phyloP scores from a whole-genome alignment of 2,888 invertebrate species.

The Cosmorhoe ocellata region DNA sequence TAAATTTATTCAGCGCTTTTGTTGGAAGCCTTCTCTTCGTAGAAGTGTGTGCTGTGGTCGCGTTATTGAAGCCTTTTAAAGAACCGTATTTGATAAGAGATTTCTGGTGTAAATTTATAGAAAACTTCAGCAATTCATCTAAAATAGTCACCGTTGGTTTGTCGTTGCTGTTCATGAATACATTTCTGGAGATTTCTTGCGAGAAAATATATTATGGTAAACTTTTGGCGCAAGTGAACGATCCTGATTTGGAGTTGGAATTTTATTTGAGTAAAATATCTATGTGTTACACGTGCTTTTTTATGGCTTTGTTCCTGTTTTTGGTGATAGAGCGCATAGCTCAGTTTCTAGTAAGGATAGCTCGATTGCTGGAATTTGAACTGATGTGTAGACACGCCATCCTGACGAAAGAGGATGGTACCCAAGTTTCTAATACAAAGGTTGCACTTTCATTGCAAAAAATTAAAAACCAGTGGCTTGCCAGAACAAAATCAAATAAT shows the following conservation, averaged over 20 bases:
- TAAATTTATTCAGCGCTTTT: slow-evolving; percentile 50
- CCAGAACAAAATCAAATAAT: not conserved
- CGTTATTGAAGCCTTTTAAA: slow-evolving; percentile 56
- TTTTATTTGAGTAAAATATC: slow-evolving; percentile 52
- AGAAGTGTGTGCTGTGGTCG: slow-evolving; percentile 50
- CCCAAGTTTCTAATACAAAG: slow-evolving; percentile 28
- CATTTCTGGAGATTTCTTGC: slow-evolving; percentile 50
- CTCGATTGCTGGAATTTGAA: slow-evolving; percentile 63
- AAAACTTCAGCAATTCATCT: slow-evolving; percentile 31
- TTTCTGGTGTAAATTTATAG: slow-evolving; percentile 46
- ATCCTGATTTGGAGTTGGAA: slow-evolving; percentile 39
- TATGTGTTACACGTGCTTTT: slow-evolving; percentile 46
- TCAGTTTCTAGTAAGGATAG: slow-evolving; percentile 47
- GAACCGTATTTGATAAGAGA: slow-evolving; percentile 56
- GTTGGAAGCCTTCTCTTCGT: slow-evolving; percentile 43
- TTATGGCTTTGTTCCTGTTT: slow-evolving; percentile 49
- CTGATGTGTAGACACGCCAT: slow-evolving; percentile 65
- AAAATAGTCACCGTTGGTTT: slow-evolving; percentile 38
- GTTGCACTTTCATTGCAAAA: not conserved
- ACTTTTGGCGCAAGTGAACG: slow-evolving; percentile 40
- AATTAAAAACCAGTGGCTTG: not conserved
- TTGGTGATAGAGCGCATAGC: slow-evolving; percentile 54
- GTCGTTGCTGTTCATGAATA: slow-evolving; percentile 39
- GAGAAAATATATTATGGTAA: slow-evolving; percentile 41
- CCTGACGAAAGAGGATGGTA: slow-evolving; percentile 43